Conservation (phyloP, 2,888 invertebrate genomes). For the Aromia moschata region DNA sequence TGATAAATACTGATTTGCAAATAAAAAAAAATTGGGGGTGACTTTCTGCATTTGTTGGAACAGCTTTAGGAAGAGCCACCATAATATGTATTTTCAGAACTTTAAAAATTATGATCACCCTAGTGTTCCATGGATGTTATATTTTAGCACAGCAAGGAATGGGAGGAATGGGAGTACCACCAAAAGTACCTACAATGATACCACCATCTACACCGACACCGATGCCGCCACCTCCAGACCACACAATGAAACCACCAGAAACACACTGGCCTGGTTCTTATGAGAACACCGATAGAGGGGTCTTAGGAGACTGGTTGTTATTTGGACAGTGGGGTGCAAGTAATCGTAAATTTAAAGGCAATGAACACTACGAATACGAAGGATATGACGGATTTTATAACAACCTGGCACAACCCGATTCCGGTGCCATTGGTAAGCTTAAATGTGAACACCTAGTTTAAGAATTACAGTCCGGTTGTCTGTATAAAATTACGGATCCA, state of each 20-base stretch:
- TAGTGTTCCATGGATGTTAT: neutral
- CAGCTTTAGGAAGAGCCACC: no score
- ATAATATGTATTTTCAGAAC: no score
- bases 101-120: no score
- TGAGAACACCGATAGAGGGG: conserved; percentile 17
- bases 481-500: conserved; percentile 67
- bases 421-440: conserved; percentile 58
- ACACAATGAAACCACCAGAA: conserved; percentile 10
- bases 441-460: conserved; percentile 66
- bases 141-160: neutral
- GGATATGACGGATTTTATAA: conserved; percentile 63
- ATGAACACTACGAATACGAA: conserved; percentile 53
- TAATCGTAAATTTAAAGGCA: neutral
- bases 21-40: no score
- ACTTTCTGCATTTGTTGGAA: no score
- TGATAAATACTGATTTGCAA: no score
- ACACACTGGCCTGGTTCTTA: conserved; percentile 26
- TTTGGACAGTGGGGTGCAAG: conserved; percentile 38
- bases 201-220: neutral
- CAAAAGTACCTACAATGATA: neutral
- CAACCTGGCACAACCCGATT: conserved; percentile 58
- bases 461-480: conserved; percentile 66
- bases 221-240: neutral
- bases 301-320: conserved; percentile 46
- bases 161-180: neutral